Percentiles rank a stretch among this genome's conserved stretches.
Evolutionary conservation across 2,797 vertebrate species (phyloP).

Genomic region (Acanthiza pusilla): DNA sequence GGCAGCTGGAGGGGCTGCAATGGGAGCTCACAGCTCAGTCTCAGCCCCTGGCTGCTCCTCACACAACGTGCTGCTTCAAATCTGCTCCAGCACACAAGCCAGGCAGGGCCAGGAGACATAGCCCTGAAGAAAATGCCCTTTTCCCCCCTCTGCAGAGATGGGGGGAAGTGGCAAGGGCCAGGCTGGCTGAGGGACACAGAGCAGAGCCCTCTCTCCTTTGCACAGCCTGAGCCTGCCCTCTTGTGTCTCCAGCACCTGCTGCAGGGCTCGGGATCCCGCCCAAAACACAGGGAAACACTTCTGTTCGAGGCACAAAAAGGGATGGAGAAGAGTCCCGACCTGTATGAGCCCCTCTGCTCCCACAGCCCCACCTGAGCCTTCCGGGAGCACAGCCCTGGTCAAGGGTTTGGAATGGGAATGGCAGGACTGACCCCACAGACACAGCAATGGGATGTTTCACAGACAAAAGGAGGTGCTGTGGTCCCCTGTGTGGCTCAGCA

Average conservation of each 20-base stretch:
- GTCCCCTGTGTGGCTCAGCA: background rate
- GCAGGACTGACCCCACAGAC: background rate
- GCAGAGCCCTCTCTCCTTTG: background rate
- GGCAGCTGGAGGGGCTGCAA: background rate
- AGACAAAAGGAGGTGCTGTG: background rate
- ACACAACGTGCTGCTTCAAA: background rate
- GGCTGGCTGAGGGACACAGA: background rate
- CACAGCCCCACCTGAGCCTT: background rate
- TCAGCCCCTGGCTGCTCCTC: background rate
- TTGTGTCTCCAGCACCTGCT: background rate
- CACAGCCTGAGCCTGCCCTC: constrained; percentile 48
- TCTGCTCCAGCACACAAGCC: background rate
- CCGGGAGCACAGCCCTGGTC: background rate
- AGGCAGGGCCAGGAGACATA: background rate
- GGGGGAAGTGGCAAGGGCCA: background rate
- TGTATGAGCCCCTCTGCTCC: background rate
- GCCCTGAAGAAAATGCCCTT: background rate
- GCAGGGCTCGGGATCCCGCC: background rate
- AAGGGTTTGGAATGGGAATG: background rate
- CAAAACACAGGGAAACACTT: accelerated
- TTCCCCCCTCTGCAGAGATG: background rate
- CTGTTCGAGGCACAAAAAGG: accelerated
- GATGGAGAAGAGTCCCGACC: background rate
- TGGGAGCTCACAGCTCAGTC: background rate
- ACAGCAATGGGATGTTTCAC: background rate